A percentile compares a stretch with the other conserved stretches of the same genome.
Evolutionary conservation across 1,140 invertebrate genomes (phyloP).

Genomic region (Drosophila nikananu): DNA sequence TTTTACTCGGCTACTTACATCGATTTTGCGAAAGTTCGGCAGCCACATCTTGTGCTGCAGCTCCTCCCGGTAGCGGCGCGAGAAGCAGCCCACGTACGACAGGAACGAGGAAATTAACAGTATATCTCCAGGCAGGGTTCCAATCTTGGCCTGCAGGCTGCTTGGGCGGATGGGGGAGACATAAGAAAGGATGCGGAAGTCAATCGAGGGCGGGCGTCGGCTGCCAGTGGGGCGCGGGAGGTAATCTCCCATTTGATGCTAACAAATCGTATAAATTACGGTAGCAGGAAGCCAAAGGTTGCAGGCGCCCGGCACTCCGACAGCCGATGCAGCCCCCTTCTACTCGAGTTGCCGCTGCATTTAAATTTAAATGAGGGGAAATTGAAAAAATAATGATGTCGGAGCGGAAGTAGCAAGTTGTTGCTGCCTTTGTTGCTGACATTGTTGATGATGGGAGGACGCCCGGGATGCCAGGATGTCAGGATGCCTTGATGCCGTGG

Average conservation of each 20-base stretch:
- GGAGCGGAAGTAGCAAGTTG: conserved; percentile 38
- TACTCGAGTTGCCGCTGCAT: conserved; percentile 29
- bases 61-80: conserved; percentile 93
- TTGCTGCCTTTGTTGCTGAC: conserved; percentile 48
- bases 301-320: conserved; percentile 4
- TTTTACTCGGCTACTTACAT: conserved; percentile 83
- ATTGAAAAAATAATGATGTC: conserved; percentile 83
- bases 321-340: conserved; percentile 17
- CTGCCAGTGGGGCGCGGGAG: not conserved
- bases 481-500: conserved; percentile 1
- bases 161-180: not conserved
- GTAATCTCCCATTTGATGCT: conserved; percentile 46
- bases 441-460: conserved; percentile 30
- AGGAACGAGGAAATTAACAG: conserved; percentile 96
- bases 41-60: conserved; percentile 93
- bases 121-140: conserved; percentile 95
- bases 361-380: conserved; percentile 76
- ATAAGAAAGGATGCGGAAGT: conserved; percentile 6
- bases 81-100: conserved; percentile 98
- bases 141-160: conserved; percentile 87
- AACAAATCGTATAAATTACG: conserved; percentile 68
- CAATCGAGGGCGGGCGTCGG: conserved; percentile 2
- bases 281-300: conserved; percentile 51
- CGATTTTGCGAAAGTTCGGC: conserved; percentile 83
- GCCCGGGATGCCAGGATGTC: not conserved